Percentiles rank a stretch among this genome's conserved stretches.
These are phyloP conservation scores for Cyanoliseus patagonus DNA, from an alignment of 2,113 vertebrate species.

Conservation along the genomic window DNA sequence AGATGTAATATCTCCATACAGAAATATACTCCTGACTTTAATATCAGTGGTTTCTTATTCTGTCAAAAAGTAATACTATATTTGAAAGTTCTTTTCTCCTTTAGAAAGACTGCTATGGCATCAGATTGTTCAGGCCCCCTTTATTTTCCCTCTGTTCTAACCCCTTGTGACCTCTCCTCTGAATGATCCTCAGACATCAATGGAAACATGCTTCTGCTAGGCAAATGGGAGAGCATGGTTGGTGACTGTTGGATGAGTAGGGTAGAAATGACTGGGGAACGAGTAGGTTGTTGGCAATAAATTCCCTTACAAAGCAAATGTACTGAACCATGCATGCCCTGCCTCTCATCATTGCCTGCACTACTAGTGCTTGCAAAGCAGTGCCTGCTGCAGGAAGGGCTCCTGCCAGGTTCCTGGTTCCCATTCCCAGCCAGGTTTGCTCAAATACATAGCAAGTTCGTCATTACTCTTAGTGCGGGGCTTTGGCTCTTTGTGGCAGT, in stretches of 20 bases:
- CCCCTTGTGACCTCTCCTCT: neutral
- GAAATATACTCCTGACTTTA: constrained; percentile 40
- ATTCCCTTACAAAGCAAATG: neutral
- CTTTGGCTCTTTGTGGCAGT: neutral
- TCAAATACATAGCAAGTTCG: fast-evolving
- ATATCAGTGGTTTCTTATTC: constrained; percentile 33
- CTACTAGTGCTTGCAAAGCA: fast-evolving
- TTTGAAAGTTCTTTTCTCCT: neutral
- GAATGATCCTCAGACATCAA: neutral
- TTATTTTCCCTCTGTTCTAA: neutral
- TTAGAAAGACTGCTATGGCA: neutral
- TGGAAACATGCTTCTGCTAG: fast-evolving
- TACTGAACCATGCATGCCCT: fast-evolving
- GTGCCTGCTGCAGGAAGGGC: neutral
- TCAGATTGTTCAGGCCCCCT: neutral
- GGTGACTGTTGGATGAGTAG: neutral
- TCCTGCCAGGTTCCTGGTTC: fast-evolving
- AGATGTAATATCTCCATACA: constrained; percentile 47
- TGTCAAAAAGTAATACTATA: neutral
- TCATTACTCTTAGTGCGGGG: fast-evolving
- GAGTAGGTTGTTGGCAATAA: neutral
- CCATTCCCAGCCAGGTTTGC: neutral
- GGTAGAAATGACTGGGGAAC: neutral
- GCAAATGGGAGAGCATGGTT: fast-evolving
- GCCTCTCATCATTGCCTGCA: fast-evolving